These are phyloP conservation scores for Napeogenes inachia DNA, from an alignment of 2,888 invertebrate species.

Conservation along the genomic window DNA sequence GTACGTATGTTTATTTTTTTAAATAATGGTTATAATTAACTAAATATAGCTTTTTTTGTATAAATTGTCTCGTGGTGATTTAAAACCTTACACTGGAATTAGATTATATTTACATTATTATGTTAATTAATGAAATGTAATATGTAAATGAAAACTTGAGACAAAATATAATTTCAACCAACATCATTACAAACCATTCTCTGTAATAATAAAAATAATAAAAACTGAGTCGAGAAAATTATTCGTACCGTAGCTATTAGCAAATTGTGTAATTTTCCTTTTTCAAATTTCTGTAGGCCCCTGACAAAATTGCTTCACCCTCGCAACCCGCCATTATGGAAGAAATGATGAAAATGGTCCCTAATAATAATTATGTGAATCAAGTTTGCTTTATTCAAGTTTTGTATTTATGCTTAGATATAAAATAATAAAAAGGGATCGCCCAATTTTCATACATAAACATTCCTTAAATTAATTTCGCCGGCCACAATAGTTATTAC, in stretches of 20 bases:
- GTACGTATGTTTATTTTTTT: no score
- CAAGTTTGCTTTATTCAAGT: constrained; percentile 23
- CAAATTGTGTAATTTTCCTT: constrained; percentile 75
- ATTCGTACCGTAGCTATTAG: constrained; percentile 63
- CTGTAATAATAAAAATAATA: constrained; percentile 42
- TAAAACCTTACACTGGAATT: neutral
- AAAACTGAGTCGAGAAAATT: constrained; percentile 64
- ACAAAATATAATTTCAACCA: neutral
- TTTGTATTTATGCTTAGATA: constrained; percentile 13
- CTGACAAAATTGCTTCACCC: constrained; percentile 66
- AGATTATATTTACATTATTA: neutral
- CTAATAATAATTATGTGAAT: constrained; percentile 35
- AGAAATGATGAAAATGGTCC: constrained; percentile 62
- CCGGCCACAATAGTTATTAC: no score
- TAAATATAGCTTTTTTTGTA: no score
- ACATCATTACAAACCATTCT: constrained; percentile 1
- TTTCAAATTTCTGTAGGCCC: constrained; percentile 66
- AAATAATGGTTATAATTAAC: no score
- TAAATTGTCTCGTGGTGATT: no score
- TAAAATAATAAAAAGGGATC: constrained; percentile 1
- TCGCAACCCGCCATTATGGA: constrained; percentile 61
- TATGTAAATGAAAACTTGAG: neutral
- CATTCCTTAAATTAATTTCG: neutral
- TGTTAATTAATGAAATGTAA: neutral
- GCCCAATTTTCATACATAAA: neutral